Evolutionary conservation across 2,113 vertebrate genomes (phyloP).

Genomic region (Etheostoma cragini): DNA sequence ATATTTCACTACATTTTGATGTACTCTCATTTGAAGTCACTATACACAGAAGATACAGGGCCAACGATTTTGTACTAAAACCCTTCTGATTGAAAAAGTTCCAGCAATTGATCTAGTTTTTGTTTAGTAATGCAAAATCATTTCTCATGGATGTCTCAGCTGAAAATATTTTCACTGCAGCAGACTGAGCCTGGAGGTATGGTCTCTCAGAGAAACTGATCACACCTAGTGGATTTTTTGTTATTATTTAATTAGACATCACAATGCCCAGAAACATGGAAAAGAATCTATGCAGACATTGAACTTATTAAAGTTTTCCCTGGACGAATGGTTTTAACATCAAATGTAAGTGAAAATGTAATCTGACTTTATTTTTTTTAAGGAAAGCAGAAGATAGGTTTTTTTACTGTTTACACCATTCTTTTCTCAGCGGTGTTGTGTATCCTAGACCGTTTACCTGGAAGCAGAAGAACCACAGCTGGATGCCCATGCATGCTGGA

Average conservation of each 20-base stretch:
- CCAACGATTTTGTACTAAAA: not conserved
- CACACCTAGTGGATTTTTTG: not conserved
- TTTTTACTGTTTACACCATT: not conserved
- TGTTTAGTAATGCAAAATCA: not conserved
- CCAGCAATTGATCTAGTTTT: not conserved
- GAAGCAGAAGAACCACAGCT: constrained; percentile 29
- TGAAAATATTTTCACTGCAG: not conserved
- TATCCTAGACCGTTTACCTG: constrained; percentile 41
- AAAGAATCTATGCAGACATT: not conserved
- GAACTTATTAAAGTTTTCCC: not conserved
- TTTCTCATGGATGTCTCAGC: not conserved
- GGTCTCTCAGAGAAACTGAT: not conserved
- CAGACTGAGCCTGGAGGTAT: not conserved
- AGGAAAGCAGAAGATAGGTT: not conserved
- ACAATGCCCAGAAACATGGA: not conserved
- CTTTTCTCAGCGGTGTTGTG: constrained; percentile 24
- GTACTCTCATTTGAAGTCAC: not conserved
- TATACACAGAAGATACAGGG: not conserved
- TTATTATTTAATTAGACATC: not conserved
- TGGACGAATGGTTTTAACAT: not conserved
- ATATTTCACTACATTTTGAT: not conserved
- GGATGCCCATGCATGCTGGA: constrained; percentile 50
- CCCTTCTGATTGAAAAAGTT: not conserved
- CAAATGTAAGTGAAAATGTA: not conserved
- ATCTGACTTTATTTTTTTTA: not conserved